phyloP scores from a whole-genome alignment of 2,113 vertebrate species.

The Pelecanus crispus region DNA sequence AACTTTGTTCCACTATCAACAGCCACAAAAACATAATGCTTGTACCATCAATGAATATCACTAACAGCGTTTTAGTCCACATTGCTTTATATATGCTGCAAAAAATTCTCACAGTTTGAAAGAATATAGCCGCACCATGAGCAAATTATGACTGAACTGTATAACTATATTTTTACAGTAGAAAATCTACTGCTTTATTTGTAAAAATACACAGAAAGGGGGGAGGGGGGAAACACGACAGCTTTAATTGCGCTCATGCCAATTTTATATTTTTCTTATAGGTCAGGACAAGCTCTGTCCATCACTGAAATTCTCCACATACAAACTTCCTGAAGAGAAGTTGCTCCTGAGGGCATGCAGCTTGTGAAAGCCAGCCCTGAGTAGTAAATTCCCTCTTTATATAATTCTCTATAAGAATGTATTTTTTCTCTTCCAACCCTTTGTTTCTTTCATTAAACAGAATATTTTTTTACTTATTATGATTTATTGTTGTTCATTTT shows the following conservation, averaged over 20 bases:
- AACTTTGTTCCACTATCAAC: neutral
- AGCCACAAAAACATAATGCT: neutral
- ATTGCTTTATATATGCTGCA: neutral
- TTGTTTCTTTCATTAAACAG: neutral
- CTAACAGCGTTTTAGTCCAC: neutral
- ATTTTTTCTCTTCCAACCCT: neutral
- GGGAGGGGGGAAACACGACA: neutral
- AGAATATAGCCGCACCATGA: neutral
- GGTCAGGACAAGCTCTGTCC: neutral
- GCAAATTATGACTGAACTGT: neutral
- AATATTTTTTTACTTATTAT: neutral
- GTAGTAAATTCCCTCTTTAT: neutral
- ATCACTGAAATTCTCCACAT: neutral
- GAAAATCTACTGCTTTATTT: too few relatives aligned
- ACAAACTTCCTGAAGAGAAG: neutral
- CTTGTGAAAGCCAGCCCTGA: neutral
- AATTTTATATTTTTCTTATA: neutral
- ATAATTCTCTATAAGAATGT: neutral
- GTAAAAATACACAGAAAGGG: neutral
- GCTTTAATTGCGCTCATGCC: neutral
- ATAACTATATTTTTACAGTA: neutral
- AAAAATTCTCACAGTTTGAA: neutral
- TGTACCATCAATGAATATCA: neutral
- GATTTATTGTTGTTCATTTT: neutral
- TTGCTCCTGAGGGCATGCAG: neutral